Evolutionary conservation across 2,797 vertebrate species (phyloP).

Genomic region (Sciurus vulgaris): DNA sequence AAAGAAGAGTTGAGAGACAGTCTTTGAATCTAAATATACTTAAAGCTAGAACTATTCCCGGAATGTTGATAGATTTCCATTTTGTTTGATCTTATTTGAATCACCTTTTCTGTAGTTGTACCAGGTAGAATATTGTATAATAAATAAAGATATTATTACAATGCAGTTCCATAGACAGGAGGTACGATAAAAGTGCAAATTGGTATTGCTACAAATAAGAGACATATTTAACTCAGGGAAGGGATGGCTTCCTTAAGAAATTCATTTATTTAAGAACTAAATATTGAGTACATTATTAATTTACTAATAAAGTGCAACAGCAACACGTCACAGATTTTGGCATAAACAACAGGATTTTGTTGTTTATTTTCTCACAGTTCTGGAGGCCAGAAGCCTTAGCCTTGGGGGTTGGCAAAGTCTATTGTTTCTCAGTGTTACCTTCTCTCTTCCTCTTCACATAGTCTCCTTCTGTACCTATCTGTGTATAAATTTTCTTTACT

Average conservation of each 20-base stretch:
- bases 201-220: not conserved
- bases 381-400: not conserved
- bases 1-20: slow-evolving; percentile 5
- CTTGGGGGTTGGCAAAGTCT: not conserved
- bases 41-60: not conserved
- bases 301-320: not conserved
- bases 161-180: not conserved
- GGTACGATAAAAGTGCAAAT: not conserved
- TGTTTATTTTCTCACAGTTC: slow-evolving; percentile 4
- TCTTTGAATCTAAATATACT: slow-evolving; percentile 9
- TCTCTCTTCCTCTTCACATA: not conserved
- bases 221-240: not conserved
- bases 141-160: not conserved
- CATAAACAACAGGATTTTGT: not conserved
- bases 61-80: slow-evolving; percentile 5
- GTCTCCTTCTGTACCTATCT: not conserved
- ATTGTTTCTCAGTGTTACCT: not conserved
- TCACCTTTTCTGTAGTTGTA: not conserved
- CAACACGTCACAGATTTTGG: not conserved
- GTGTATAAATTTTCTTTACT: not conserved
- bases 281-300: not conserved
- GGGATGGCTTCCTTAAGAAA: not conserved
- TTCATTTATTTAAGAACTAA: slow-evolving; percentile 14
- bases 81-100: slow-evolving; percentile 22
- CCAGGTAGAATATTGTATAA: not conserved